Base-by-base conservation (phyloP, 2,888 invertebrate genomes). In the Argyra leucocephala region DNA sequence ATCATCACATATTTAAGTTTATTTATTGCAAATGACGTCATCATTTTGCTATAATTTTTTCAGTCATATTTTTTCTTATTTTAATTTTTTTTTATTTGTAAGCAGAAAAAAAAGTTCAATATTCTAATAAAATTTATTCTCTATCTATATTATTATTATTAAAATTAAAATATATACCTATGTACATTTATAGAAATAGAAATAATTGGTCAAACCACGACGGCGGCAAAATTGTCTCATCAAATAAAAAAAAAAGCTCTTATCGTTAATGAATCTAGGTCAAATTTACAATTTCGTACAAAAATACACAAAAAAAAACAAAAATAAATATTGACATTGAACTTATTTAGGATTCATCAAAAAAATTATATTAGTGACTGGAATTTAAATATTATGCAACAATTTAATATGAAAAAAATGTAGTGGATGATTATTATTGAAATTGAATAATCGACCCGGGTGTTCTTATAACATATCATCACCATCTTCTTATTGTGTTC, bases 311-410 rank as follows among this genome's bases (percentile, higher is more conserved):
- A n/a, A n/a, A n/a, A n/a, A n/a, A n/a, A n/a, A n/a, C n/a, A n/a
- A n/a, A n/a, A n/a, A n/a, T n/a, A n/a, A n/a, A n/a, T 48, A 48
- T 48, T 48, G 48, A 48, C 48, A 48, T 48, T 48, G 48, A 48
- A 48, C 48, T 48, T 48, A 48, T 48, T 48, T 18, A 48, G 18
- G 48, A 48, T 18, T 48, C 48, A 48, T 48, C 48, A 48, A n/a
- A 48, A 48, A 5, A 15, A 37, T 31, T 10, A 37, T 37, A 26
- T 26, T 31, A n/a, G 5, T 48, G 15, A 48, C n/a, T 12, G 5
- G 18, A 37, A 48, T 18, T 48, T 48, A n/a, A 18, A n/a, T 48
- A 48, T 48, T 48, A 48, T 48, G 48, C 48, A 48, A 48, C 18
- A 48, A 48, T 12, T 48, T 48, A 3, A 48, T 48, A n/a, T 48